phyloP scores from a whole-genome alignment of 2,888 invertebrate species.

The Cataglyphis rosenhaueri region DNA sequence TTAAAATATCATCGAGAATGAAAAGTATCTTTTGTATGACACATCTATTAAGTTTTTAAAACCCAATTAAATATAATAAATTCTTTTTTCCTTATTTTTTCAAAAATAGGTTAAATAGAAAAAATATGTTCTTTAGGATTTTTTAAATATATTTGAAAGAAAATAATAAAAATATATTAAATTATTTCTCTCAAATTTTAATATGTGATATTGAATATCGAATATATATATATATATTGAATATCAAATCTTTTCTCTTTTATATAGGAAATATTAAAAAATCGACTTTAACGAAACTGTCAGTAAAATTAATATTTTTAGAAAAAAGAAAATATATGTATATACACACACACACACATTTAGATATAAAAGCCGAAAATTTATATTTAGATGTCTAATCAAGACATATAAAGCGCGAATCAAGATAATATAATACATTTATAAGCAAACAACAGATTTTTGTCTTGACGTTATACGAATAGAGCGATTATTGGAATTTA shows the following conservation, averaged over 20 bases:
- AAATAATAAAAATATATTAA: not conserved
- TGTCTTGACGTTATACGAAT: not conserved
- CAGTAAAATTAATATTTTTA: not conserved
- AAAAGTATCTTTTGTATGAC: not conserved
- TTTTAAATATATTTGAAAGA: not conserved
- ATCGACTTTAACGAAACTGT: not conserved
- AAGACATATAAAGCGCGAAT: not conserved
- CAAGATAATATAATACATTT: not conserved
- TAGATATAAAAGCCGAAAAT: not conserved
- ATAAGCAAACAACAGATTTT: not conserved
- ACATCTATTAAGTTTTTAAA: not conserved
- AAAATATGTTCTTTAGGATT: not conserved
- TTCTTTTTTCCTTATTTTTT: not conserved
- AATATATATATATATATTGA: not conserved
- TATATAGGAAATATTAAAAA: not conserved
- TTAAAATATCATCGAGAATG: not conserved
- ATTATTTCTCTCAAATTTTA: not conserved
- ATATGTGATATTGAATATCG: not conserved
- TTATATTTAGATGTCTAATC: not conserved
- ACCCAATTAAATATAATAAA: not conserved
- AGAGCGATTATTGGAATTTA: not conserved
- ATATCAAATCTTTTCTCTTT: not conserved
- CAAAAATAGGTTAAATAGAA: not conserved
- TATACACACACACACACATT: not conserved
- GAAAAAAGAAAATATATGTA: not conserved